Evolutionary conservation across 2,797 vertebrate species (phyloP), one percentile per base, ranked within the genome.

Genomic region (Artibeus lituratus): DNA sequence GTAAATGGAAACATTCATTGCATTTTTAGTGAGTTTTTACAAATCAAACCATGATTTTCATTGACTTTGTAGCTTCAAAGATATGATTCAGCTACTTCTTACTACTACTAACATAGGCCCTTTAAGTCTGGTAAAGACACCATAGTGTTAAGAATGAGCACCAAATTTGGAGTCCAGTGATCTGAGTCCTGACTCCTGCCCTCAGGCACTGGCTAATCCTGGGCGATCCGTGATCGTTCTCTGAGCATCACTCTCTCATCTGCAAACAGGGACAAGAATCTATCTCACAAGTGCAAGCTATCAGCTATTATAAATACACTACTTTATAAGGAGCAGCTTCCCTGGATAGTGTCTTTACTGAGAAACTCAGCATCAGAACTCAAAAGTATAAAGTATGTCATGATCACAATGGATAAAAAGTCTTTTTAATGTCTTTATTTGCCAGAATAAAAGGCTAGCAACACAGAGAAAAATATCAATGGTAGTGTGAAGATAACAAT

Each of bases 401-500:
- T 91, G 69, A 81, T 94, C 37, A 83, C 37, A 95, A 70, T 42
- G 80, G 62, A 62, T n/a, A 78, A 89, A 93, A 94, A 19, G 18
- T 24, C 55, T 86, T 78, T 94, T 70, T 85, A 81, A 59, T n/a
- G 8, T 82, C 42, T 94, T 4, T 85, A 57, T 95, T 90, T 90
- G 62, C 37, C 49, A 90, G 65, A 78, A 78, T 96, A 76, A 95
- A 95, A 80, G 55, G 0, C 49, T 78, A 92, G 55, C 37, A 80
- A 29, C n/a, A 86, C 16, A 74, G 37, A 74, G 57, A 81, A 92
- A 85, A 69, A 83, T 94, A 89, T 93, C 90, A 84, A 35, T 87
- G 65, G 57, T 42, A 29, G 26, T 29, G 18, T 80, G 67, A 74
- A 80, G 70, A 62, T 74, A 83, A 83, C 80, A 83, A 44, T 80